These are phyloP conservation scores for Zygaena filipendulae DNA, from an alignment of 2,888 invertebrate species.

Conservation along the genomic window DNA sequence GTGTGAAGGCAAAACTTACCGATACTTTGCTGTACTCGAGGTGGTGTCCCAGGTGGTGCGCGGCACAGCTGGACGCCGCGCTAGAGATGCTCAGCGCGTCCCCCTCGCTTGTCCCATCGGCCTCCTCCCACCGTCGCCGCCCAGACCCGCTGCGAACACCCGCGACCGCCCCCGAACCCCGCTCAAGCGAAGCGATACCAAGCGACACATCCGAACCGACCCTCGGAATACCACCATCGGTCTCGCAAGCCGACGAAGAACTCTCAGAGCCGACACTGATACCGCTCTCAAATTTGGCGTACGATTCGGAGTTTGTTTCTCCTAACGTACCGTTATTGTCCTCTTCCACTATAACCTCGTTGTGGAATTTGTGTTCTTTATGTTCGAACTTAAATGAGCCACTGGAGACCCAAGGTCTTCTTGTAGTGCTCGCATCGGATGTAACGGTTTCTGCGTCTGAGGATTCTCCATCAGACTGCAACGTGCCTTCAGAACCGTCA, in stretches of 20 bases:
- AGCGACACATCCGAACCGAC: conserved; percentile 40
- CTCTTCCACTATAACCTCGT: conserved; percentile 35
- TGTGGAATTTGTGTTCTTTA: conserved; percentile 28
- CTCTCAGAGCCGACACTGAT: conserved; percentile 46
- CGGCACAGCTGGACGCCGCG: conserved; percentile 58
- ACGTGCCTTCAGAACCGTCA: conserved; percentile 35
- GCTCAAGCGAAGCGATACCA: conserved; percentile 63
- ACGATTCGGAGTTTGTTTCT: conserved; percentile 26
- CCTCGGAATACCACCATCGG: conserved; percentile 55
- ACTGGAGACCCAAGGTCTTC: conserved; percentile 56
- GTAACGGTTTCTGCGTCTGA: conserved; percentile 56
- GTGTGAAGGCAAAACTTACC: no score
- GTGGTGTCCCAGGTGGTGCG: conserved; percentile 48
- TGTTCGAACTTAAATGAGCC: conserved; percentile 52
- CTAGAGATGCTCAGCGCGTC: conserved; percentile 60
- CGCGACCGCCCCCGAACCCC: conserved; percentile 46
- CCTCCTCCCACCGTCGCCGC: conserved; percentile 58
- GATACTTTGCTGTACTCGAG: conserved; percentile 60
- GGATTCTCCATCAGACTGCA: conserved; percentile 50
- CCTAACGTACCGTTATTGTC: conserved; percentile 24
- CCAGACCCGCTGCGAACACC: conserved; percentile 66
- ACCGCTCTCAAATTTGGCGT: conserved; percentile 49
- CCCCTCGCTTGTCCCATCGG: conserved; percentile 52
- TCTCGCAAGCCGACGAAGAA: conserved; percentile 46
- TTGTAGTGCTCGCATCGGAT: conserved; percentile 46